A percentile compares a stretch with the other conserved stretches of the same genome.
Conservation (phyloP, 1,140 invertebrate species). For the Eupeodes corollae region DNA sequence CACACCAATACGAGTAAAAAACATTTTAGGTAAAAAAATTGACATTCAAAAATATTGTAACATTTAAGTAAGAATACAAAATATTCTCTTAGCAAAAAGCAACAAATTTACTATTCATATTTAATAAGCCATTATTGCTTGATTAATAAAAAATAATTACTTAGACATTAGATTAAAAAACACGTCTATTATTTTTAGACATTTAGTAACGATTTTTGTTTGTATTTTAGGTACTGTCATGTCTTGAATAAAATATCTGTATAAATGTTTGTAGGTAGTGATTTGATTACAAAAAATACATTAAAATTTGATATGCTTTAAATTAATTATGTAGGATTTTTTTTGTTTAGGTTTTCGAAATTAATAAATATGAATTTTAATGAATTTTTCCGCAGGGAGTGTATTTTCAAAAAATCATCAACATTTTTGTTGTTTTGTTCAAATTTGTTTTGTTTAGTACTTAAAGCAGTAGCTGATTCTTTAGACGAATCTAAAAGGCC, state of each 20-base stretch:
- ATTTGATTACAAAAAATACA: too few species aligned
- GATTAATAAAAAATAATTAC: too few species aligned
- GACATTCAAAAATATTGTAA: constrained; percentile 3
- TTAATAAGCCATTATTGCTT: too few species aligned
- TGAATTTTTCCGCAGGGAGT: constrained; percentile 23
- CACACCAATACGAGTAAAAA: constrained; percentile 30
- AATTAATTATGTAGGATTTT: too few species aligned
- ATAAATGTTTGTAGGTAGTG: too few species aligned
- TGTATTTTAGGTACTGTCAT: too few species aligned
- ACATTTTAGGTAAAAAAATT: constrained; percentile 6
- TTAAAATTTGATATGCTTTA: too few species aligned
- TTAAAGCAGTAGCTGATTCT: constrained; percentile 3
- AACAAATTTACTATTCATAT: not conserved
- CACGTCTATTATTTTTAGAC: too few species aligned
- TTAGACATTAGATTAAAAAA: too few species aligned
- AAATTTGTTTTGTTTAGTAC: constrained; percentile 1
- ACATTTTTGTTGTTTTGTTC: constrained; percentile 9
- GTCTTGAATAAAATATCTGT: too few species aligned
- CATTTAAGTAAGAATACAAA: constrained; percentile 7
- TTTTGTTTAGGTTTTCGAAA: too few species aligned
- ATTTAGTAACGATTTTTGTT: too few species aligned
- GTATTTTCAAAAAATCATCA: constrained; percentile 10
- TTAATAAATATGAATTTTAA: not conserved
- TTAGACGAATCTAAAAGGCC: constrained; percentile 7
- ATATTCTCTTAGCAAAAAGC: constrained; percentile 21